Base-by-base conservation (phyloP, 2,113 vertebrate species). In the Phainopepla nitens region DNA sequence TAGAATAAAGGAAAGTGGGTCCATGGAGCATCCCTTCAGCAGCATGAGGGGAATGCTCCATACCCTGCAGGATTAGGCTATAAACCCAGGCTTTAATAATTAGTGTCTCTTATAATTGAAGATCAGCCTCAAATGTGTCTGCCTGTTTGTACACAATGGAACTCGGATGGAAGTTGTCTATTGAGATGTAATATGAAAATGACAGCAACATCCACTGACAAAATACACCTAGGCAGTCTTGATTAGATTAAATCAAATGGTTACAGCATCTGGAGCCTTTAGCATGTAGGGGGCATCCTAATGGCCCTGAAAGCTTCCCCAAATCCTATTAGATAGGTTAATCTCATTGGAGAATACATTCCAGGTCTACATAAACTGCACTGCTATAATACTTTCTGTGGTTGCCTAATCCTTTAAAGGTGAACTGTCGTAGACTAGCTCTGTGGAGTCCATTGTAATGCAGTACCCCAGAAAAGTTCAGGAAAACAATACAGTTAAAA, bases 311-410 rank as follows among this genome's bases (percentile, higher is more conserved):
- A 96, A 97, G 97, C 90, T 68, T 97, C 91, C 88, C 81, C 87
- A 96, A 98, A 98, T 98, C 97, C 97, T 98, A 97, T 98, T 98
- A 98, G 66, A 77, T 96, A 89, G 77, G 92, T 94, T 98, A 98
- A 98, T 98, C 97, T 97, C 21, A 27, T 97, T 97, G 97, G 95
- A 98, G 93, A 97, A 97, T 85, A 89, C 94, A 94, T 94, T 98
- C 95, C 94, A 97, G 93, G 96, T 97, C 96, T 96, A 71, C 82
- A 94, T 93, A 86, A 96, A 97, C 88, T 93, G 75, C 88, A 68
- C 94, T 96, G 95, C 82, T 93, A 1, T 96, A 96, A 82, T 93
- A 87, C 87, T 96, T 90, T 97, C 71, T 82, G n/a, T 83, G 64
- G 93, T 75, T 95, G 60, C 91, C 54, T 97, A 90, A 94, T 95